These are phyloP conservation scores for Porites cylindrica DNA, from an alignment of 92 coral and sea anemone species.

Conservation along the genomic window DNA sequence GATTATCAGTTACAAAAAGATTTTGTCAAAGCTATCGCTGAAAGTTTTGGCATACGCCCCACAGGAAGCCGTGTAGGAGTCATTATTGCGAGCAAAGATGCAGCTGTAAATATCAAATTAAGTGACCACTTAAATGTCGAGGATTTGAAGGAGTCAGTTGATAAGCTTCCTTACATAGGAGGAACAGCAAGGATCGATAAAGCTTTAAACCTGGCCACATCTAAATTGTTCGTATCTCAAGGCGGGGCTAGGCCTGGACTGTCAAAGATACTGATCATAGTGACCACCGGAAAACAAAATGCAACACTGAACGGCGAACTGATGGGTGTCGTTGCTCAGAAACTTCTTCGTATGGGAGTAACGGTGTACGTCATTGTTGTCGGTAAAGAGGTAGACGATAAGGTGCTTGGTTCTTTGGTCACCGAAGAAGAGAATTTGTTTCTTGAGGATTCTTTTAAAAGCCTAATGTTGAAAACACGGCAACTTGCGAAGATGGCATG, in stretches of 20 bases:
- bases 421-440: constrained; percentile 70
- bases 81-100: constrained; percentile 43
- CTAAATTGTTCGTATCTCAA: not conserved
- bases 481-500: constrained; percentile 39
- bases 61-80: constrained; percentile 55
- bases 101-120: constrained; percentile 64
- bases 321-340: constrained; percentile 61
- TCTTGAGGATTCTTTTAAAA: constrained; percentile 25
- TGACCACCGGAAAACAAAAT: constrained; percentile 76
- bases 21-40: constrained; percentile 68
- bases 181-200: constrained; percentile 17
- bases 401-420: constrained; percentile 65
- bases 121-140: constrained; percentile 31
- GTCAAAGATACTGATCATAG: constrained; percentile 69
- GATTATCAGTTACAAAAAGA: constrained; percentile 60
- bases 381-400: constrained; percentile 75
- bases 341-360: constrained; percentile 74
- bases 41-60: constrained; percentile 50
- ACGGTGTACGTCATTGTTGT: constrained; percentile 79
- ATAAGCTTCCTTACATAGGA: constrained; percentile 29
- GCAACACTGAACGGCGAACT: constrained; percentile 48
- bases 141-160: constrained; percentile 30
- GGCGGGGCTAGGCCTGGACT: constrained; percentile 45
- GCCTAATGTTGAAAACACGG: constrained; percentile 29
- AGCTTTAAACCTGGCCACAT: constrained; percentile 47